Evolutionary conservation across 2,113 vertebrate species (phyloP), one percentile per base, ranked within the genome.

Genomic region (Petromus typicus): DNA sequence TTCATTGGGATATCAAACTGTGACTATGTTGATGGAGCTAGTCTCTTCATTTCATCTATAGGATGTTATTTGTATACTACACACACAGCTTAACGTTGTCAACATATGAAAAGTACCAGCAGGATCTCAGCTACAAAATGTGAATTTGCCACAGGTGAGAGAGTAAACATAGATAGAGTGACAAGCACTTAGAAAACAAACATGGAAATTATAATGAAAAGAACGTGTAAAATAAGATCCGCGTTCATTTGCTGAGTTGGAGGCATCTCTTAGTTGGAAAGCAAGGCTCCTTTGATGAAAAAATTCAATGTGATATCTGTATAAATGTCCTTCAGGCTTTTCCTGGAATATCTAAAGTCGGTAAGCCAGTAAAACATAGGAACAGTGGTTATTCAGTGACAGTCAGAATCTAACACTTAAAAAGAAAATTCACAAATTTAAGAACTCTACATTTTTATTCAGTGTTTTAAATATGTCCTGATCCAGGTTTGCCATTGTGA

Each of bases 61-160:
- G n/a, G 61, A 91, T 96, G 30, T 66, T 95, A 51, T 96, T 96
- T 78, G 51, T 90, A 85, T 89, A 63, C 34, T 83, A 1, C 66
- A 90, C 57, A 71, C 89, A 51, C 82, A 92, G 92, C 30, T 96
- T 91, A 97, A 57, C 95, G 89, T 86, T 96, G 96, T 95, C 97
- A 96, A 80, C 57, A 84, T 82, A 48, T 27, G 89, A 97, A 80
- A 95, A 85, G 76, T 51, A 95, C 78, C 90, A 94, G 78, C 56
- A 94, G 93, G 89, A 63, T 76, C 64, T 97, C 93, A 86, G 86
- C 59, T 97, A 78, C 43, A 96, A 97, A 98, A 69, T 73, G 13
- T 45, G 69, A 76, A 56, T 97, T 98, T 98, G 82, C 90, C 89
- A 94, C 92, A 98, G 95, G 94, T 97, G 96, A 97, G 45, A 93